phyloP scores from a whole-genome alignment of 2,113 vertebrate species.

The Nibea albiflora region DNA sequence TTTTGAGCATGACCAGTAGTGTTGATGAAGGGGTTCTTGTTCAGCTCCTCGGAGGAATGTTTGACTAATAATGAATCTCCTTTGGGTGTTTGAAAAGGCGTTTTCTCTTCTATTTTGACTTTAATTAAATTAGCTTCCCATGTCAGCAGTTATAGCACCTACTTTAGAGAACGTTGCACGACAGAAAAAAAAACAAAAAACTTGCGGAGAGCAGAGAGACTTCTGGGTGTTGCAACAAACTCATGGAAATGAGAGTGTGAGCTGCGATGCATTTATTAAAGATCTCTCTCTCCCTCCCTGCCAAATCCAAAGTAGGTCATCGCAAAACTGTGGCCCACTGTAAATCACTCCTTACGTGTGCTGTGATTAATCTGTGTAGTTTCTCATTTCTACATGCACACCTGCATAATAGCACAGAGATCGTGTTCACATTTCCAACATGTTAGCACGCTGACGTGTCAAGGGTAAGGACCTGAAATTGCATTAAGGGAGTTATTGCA shows the following conservation, averaged over 20 bases:
- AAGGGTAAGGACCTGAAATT: constrained; percentile 29
- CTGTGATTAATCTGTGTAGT: background rate
- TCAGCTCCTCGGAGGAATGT: background rate
- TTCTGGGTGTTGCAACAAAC: constrained; percentile 22
- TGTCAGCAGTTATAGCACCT: background rate
- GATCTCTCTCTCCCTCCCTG: constrained; percentile 28
- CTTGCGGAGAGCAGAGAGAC: constrained; percentile 12
- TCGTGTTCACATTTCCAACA: constrained; percentile 21
- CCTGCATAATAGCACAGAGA: constrained; percentile 9
- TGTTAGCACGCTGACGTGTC: constrained; percentile 10
- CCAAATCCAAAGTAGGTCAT: constrained; percentile 75
- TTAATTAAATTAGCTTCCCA: constrained; percentile 10
- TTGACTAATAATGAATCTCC: background rate
- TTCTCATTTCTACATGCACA: background rate
- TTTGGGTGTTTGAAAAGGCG: background rate
- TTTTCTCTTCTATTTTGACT: constrained; percentile 12
- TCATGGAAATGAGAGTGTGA: constrained; percentile 41
- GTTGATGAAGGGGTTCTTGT: background rate
- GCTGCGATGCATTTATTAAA: constrained; percentile 66
- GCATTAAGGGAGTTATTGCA: constrained; percentile 52
- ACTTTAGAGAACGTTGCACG: constrained; percentile 5
- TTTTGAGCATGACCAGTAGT: background rate
- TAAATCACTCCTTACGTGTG: constrained; percentile 31
- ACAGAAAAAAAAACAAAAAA: background rate
- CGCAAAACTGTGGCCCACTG: constrained; percentile 58